Percentiles rank a stretch among this genome's conserved stretches.
phyloP scores from a whole-genome alignment of 2,888 invertebrate species.

The Scaptomyza caliginosa region DNA sequence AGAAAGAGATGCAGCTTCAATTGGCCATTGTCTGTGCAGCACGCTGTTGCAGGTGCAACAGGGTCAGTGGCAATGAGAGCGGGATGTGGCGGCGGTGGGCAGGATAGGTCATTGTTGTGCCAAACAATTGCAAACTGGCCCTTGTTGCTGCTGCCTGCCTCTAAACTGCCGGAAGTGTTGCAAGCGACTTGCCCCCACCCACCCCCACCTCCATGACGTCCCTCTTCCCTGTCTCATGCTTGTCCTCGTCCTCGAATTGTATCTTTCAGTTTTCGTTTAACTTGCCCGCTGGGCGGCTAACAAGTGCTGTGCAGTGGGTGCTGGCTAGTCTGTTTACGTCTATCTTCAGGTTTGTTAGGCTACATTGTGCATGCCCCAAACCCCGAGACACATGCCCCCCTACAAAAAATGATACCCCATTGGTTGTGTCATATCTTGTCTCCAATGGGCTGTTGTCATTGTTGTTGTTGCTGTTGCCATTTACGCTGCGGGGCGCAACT shows the following conservation, averaged over 20 bases:
- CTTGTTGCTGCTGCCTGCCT: constrained; percentile 34
- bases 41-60: constrained; percentile 39
- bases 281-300: constrained; percentile 21
- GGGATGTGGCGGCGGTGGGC: neutral
- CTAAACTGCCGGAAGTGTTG: constrained; percentile 69
- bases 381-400: neutral
- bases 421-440: constrained; percentile 64
- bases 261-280: constrained; percentile 22
- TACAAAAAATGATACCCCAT: constrained; percentile 19
- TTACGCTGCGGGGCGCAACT: constrained; percentile 64
- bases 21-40: constrained; percentile 68
- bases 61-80: constrained; percentile 11
- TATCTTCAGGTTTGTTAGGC: constrained; percentile 69
- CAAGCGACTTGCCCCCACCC: neutral
- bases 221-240: neutral
- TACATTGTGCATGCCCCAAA: constrained; percentile 44
- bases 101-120: constrained; percentile 45
- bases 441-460: constrained; percentile 38
- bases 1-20: constrained; percentile 49
- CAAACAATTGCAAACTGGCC: constrained; percentile 65
- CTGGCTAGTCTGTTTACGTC: constrained; percentile 1
- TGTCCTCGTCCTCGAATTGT: neutral
- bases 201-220: neutral
- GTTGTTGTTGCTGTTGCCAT: constrained; percentile 52
- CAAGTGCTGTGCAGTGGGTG: constrained; percentile 14